Evolutionary conservation across 2,797 vertebrate genomes (phyloP).

Genomic region (Coregonus suidteri): DNA sequence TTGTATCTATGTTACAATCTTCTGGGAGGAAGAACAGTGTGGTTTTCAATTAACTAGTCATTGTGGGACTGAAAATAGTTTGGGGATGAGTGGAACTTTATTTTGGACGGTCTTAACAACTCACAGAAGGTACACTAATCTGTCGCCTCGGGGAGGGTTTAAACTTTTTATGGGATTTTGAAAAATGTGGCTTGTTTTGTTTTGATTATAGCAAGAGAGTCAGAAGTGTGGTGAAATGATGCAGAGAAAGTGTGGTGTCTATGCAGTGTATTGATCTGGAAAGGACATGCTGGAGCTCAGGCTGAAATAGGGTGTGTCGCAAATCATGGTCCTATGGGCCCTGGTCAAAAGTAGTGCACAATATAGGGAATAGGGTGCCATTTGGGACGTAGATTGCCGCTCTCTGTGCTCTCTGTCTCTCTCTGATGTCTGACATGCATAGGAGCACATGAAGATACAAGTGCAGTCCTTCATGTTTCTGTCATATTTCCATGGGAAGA

Average conservation of each 20-base stretch:
- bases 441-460: neutral
- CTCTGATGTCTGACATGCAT: neutral
- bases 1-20: constrained; percentile 54
- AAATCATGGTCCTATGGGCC: no score
- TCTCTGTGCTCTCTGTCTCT: neutral
- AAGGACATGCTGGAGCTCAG: neutral
- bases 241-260: neutral
- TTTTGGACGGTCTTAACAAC: constrained; percentile 57
- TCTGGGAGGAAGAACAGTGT: constrained; percentile 30
- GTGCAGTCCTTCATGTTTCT: neutral
- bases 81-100: constrained; percentile 55
- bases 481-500: no score
- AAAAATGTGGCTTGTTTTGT: neutral
- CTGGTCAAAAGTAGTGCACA: no score
- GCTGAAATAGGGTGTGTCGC: neutral
- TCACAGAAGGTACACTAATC: constrained; percentile 54
- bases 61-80: constrained; percentile 61
- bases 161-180: constrained; percentile 7
- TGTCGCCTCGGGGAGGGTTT: constrained; percentile 30
- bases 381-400: neutral
- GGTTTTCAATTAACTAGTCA: constrained; percentile 66
- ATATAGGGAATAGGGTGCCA: no score
- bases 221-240: neutral
- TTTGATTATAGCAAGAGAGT: neutral
- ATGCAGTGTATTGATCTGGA: neutral